Conservation (phyloP, 1,140 invertebrate genomes). For the Diploscapter pachys region DNA sequence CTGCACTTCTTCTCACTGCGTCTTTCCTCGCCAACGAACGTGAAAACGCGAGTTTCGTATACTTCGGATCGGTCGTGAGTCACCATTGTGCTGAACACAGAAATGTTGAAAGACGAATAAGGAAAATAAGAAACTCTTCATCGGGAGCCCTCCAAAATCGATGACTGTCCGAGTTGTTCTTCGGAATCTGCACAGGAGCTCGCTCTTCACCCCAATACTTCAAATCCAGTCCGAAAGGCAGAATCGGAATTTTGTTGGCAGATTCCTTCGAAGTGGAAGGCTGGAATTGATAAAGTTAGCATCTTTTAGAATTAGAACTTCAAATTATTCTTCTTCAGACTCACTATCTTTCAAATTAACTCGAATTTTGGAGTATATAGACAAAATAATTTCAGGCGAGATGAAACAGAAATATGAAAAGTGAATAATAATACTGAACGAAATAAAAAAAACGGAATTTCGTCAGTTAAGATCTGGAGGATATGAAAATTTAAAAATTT, state of each 20-base stretch:
- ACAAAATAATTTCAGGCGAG: too few species aligned
- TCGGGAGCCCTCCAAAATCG: slow-evolving; percentile 33
- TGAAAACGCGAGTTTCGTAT: slow-evolving; percentile 11
- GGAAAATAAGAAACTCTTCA: not conserved
- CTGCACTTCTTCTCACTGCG: slow-evolving; percentile 12
- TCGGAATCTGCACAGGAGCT: slow-evolving; percentile 19
- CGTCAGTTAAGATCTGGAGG: too few species aligned
- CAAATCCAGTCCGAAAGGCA: slow-evolving; percentile 26
- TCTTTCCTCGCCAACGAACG: slow-evolving; percentile 28
- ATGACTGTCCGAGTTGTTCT: slow-evolving; percentile 30
- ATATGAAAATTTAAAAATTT: not conserved
- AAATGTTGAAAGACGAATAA: too few species aligned
- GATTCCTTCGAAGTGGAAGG: not conserved
- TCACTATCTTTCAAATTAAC: too few species aligned
- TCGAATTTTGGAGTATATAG: too few species aligned
- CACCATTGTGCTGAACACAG: not conserved
- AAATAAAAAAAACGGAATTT: not conserved
- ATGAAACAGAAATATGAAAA: too few species aligned
- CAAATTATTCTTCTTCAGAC: too few species aligned
- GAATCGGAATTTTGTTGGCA: not conserved
- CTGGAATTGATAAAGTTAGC: not conserved
- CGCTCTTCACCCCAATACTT: slow-evolving; percentile 33
- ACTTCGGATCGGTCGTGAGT: not conserved
- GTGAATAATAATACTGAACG: too few species aligned
- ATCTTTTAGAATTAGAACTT: too few species aligned